phyloP scores from a whole-genome alignment of 2,888 invertebrate species.

The Neoascia interrupta region DNA sequence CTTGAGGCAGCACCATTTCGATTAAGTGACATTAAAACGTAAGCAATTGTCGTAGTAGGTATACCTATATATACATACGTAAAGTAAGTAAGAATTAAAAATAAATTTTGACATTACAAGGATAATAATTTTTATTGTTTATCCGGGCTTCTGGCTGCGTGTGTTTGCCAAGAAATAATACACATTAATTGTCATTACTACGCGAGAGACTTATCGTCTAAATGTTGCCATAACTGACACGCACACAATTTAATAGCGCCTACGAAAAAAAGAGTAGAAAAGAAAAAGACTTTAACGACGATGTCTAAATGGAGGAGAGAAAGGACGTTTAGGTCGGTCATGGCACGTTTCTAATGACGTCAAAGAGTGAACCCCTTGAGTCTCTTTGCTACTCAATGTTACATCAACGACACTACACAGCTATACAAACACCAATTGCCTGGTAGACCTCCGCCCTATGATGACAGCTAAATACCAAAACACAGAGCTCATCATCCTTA shows the following conservation, averaged over 20 bases:
- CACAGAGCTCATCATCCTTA: conserved; percentile 17
- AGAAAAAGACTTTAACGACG: too few species aligned
- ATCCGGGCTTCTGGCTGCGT: too few species aligned
- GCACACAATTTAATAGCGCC: not conserved
- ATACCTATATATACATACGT: too few species aligned
- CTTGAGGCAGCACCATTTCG: conserved; percentile 31
- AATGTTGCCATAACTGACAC: not conserved
- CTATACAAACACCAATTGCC: not conserved
- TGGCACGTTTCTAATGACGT: conserved; percentile 55
- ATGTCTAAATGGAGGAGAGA: conserved; percentile 15
- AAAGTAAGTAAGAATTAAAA: not conserved
- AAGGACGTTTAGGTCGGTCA: conserved; percentile 20
- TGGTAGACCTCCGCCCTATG: not conserved
- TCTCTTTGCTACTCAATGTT: too few species aligned
- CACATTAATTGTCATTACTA: not conserved
- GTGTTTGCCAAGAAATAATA: too few species aligned
- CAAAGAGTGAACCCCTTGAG: conserved; percentile 15
- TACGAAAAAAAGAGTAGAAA: too few species aligned
- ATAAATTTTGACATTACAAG: conserved; percentile 5
- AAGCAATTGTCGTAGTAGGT: too few species aligned
- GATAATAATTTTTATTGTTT: too few species aligned
- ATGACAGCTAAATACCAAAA: conserved; percentile 1
- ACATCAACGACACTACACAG: not conserved
- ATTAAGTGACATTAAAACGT: conserved; percentile 3
- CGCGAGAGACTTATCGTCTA: not conserved